Evolutionary conservation across 2,888 invertebrate species (phyloP), one percentile per base, ranked within the genome.

Genomic region (Cerastis rubricosa): DNA sequence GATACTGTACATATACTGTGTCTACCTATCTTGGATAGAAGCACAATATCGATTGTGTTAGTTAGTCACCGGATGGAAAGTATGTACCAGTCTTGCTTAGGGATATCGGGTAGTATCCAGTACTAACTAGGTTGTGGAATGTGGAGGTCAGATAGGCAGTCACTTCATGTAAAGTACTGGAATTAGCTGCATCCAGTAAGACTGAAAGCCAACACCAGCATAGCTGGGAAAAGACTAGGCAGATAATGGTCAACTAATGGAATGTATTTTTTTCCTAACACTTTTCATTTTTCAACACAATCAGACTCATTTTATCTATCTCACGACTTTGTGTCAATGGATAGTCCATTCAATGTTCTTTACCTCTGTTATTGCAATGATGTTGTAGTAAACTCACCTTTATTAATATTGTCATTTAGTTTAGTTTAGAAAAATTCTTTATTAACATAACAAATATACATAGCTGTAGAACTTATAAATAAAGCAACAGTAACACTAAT

Each of bases 1-100:
- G 54, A 57, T 17, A 22, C 40, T 74, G 22, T 51, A 40, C 47
- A 43, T 71, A 19, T 68, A 35, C 2, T n/a, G n/a, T n/a, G n/a
- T n/a, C 1, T 35, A 35, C 35, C 35, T 35, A 66, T 59, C 69
- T 67, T 12, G 17, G 35, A 61, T 76, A 45, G 47, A 64, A 47
- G 64, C 5, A 59, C 14, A 43, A 17, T 43, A n/a, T 63, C 43
- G 43, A 45, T 43, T 35, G 9, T 61, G 70, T 51, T 45, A 61
- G 11, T 61, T 69, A 61, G 17, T 51, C 9, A 49, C 54, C 6
- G 14, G 29, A 17, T 49, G 6, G 14, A 29, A 35, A 64, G 17
- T 43, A 43, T 43, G n/a, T 43, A 40, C 11, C 14, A 14, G n/a
- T 40, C n/a, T 11, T 35, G 12, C 40, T 40, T 22, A 35, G 61